Percentiles rank a stretch among this genome's conserved stretches.
phyloP scores from a whole-genome alignment of 1,140 invertebrate species.

The Pararge aegeria region DNA sequence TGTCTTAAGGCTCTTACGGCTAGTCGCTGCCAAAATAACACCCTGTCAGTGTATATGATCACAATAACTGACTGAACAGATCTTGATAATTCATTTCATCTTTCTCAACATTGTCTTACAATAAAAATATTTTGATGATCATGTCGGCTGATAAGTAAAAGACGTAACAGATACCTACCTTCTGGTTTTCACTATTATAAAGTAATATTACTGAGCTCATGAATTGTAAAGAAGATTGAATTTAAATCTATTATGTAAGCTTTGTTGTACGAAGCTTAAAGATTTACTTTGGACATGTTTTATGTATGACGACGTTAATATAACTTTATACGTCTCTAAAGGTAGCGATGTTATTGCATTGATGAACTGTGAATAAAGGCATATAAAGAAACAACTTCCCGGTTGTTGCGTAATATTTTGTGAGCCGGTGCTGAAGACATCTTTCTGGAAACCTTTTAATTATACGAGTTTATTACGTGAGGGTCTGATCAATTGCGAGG shows the following conservation, averaged over 20 bases:
- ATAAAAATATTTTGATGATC: not conserved
- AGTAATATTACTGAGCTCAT: not conserved
- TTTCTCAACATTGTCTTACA: not conserved
- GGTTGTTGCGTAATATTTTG: not conserved
- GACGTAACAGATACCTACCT: not conserved
- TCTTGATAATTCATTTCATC: not conserved
- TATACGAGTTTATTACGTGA: no score
- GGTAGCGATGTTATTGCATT: not conserved
- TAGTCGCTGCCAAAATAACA: no score
- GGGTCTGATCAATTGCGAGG: no score
- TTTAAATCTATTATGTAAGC: not conserved
- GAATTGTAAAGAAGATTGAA: not conserved
- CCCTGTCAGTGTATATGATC: no score
- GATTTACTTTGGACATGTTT: conserved; percentile 1
- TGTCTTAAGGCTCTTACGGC: no score
- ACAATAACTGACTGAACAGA: not conserved
- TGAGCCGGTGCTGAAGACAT: not conserved
- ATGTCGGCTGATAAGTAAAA: not conserved
- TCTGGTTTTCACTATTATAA: not conserved
- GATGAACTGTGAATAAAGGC: conserved; percentile 5
- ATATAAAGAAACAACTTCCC: not conserved
- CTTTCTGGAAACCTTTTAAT: no score
- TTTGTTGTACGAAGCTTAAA: not conserved
- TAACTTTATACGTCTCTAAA: conserved; percentile 1
- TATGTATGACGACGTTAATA: not conserved